Evolutionary conservation across 2,888 invertebrate species (phyloP).

Genomic region (Acanthosoma haemorrhoidale): DNA sequence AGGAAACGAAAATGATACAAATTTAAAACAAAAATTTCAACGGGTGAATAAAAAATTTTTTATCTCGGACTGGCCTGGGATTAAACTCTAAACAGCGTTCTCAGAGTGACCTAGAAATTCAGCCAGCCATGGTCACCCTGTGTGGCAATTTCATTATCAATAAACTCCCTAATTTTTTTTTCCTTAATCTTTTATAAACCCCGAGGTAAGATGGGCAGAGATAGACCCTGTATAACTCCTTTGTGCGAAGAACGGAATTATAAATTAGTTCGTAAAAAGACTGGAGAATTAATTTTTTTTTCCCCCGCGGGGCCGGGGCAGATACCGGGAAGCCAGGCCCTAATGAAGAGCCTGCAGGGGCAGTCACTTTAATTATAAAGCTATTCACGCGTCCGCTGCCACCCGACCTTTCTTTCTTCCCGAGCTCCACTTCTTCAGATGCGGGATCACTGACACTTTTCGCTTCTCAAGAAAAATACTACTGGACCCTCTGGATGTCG

Average conservation of each 20-base stretch:
- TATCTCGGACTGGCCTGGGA: too few species aligned
- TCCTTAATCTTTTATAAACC: neutral
- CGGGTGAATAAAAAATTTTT: too few species aligned
- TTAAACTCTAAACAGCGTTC: neutral
- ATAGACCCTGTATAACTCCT: neutral
- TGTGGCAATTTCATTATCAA: neutral
- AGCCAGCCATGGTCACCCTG: neutral
- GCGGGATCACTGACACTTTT: constrained; percentile 7
- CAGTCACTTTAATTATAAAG: constrained; percentile 12
- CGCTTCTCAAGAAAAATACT: neutral
- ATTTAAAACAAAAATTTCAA: too few species aligned
- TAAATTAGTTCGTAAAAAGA: constrained; percentile 5
- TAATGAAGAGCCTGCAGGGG: neutral
- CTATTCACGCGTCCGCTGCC: neutral
- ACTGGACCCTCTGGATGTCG: too few species aligned
- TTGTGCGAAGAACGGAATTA: constrained; percentile 8
- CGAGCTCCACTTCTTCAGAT: neutral
- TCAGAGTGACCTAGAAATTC: neutral
- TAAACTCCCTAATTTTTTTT: neutral
- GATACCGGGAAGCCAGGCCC: neutral
- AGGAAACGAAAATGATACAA: too few species aligned
- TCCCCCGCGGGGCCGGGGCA: neutral
- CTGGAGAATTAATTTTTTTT: constrained; percentile 5
- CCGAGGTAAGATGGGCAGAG: neutral
- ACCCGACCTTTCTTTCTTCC: constrained; percentile 5